These are phyloP conservation scores for Diprion similis DNA, from an alignment of 1,140 invertebrate genomes.

Conservation along the genomic window DNA sequence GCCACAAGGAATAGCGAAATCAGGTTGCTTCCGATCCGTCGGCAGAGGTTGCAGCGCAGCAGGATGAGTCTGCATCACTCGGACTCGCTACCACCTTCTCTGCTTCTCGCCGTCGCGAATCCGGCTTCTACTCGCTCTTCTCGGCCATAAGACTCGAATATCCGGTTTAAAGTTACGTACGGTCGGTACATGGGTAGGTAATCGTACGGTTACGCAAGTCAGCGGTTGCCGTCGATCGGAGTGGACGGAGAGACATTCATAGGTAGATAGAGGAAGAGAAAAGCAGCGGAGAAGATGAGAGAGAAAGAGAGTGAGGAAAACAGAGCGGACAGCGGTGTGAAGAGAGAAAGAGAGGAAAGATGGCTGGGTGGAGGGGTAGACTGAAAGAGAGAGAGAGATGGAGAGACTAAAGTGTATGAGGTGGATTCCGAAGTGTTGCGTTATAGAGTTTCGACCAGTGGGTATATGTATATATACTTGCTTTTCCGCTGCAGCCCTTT, in stretches of 20 bases:
- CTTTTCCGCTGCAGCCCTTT: neutral
- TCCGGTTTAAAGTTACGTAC: constrained; percentile 1
- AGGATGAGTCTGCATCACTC: neutral
- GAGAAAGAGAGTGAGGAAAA: no score
- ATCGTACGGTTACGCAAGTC: constrained; percentile 1
- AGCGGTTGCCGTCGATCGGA: neutral
- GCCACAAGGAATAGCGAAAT: no score
- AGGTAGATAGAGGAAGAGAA: neutral
- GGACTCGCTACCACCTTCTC: neutral
- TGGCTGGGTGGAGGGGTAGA: neutral
- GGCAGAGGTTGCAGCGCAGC: neutral
- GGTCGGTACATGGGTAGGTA: neutral
- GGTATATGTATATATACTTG: neutral
- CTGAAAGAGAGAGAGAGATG: neutral
- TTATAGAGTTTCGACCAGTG: neutral
- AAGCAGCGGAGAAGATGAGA: neutral
- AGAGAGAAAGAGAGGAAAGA: no score
- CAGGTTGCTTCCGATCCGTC: no score
- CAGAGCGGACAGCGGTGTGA: no score
- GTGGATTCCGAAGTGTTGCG: neutral
- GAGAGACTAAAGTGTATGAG: neutral
- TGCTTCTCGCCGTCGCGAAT: neutral
- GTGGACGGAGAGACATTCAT: neutral
- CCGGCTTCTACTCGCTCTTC: neutral
- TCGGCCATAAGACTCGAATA: constrained; percentile 2